phyloP scores from a whole-genome alignment of 2,797 vertebrate genomes.

The Acanthornis magna region DNA sequence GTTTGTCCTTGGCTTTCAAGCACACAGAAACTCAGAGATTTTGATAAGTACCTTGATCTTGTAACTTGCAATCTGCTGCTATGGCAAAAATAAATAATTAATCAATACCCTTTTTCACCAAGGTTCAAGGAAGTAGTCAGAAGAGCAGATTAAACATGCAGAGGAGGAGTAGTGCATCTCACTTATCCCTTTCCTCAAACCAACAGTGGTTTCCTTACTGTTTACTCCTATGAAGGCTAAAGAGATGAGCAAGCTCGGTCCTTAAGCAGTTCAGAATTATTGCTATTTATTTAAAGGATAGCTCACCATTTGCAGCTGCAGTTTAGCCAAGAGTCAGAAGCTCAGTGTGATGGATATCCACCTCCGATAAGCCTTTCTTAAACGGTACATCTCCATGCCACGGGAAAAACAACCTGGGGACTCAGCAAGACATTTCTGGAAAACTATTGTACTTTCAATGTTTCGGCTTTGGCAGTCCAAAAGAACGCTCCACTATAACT shows the following conservation, averaged over 20 bases:
- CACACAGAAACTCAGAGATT: neutral
- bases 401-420: neutral
- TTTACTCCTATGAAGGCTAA: neutral
- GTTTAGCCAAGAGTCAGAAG: neutral
- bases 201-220: neutral
- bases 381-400: neutral
- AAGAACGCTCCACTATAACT: neutral
- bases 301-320: neutral
- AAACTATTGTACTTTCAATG: neutral
- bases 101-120: neutral
- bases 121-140: neutral
- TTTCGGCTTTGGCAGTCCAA: neutral
- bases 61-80: neutral
- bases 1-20: neutral
- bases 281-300: neutral
- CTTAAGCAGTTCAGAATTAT: neutral
- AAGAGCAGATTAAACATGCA: neutral
- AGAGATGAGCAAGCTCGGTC: neutral
- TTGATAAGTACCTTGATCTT: neutral
- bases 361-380: neutral
- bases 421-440: neutral
- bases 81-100: neutral
- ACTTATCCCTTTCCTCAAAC: neutral
- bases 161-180: neutral
- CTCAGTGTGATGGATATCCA: neutral